Base-by-base conservation (phyloP, 2,888 invertebrate species). In the Agrotis exclamationis region DNA sequence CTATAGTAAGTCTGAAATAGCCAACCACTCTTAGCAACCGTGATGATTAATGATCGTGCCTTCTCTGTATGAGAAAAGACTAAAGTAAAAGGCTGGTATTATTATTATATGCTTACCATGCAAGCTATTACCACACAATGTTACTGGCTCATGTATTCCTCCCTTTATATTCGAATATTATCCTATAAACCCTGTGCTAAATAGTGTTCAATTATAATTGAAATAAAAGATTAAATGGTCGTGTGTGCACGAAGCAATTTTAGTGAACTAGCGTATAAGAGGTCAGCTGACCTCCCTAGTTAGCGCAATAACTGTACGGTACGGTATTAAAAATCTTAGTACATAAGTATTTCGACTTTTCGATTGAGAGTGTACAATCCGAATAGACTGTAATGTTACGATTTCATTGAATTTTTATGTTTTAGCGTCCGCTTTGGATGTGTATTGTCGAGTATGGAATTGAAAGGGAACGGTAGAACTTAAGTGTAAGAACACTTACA, bases 351-450 rank as follows among this genome's bases (percentile, higher is more conserved):
- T 93, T 94, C 87, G 93, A 94, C 91, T 93, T 94, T 94, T 93
- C 89, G 92, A 93, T 92, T 93, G 90, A 92, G 89, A 92, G 90
- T 96, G 94, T 95, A 96, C 95, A 95, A 94, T 93, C 94, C 91
- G 90, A 91, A 94, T 95, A 95, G 95, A 95, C 94, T 95, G 94
- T 95, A 94, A 93, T 88, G 89, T 93, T 92, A 88, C 85, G 79
- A 91, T 90, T 91, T 91, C 88, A 90, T 91, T 91, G 79, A 83
- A 87, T 87, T 89, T 84, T 87, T 87, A 85, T 84, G 84, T 87
- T 85, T 87, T 81, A 79, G 85, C 84, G 84, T 59, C 65, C 58
- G 75, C 68, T 82, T 83, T 70, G 79, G 54, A 72, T 57, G 69
- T 57, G 60, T 39, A 6, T 53, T 51, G 53, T 53, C 24, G 2